Conservation (phyloP, 2,113 vertebrate species). For the Ictalurus punctatus region DNA sequence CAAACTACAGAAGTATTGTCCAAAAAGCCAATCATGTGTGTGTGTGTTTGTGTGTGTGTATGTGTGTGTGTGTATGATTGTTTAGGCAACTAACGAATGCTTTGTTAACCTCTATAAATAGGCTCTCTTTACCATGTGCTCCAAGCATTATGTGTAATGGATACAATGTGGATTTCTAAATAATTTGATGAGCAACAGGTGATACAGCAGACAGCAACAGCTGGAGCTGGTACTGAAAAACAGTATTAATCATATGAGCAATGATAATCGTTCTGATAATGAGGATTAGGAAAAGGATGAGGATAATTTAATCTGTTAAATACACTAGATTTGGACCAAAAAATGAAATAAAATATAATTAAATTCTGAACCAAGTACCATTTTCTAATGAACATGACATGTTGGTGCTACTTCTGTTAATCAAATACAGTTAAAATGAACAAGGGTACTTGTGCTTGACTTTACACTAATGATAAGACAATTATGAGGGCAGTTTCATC, state of each 20-base stretch:
- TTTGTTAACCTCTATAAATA: conserved; percentile 29
- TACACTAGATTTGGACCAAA: conserved; percentile 7
- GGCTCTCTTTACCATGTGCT: conserved; percentile 29
- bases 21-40: neutral
- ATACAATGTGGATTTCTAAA: conserved; percentile 36
- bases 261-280: conserved; percentile 25
- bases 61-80: neutral
- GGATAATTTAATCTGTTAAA: conserved; percentile 37
- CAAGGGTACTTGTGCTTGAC: conserved; percentile 34
- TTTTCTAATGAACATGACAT: neutral
- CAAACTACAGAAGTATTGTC: neutral
- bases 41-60: conserved; percentile 1
- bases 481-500: conserved; percentile 11
- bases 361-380: neutral
- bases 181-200: conserved; percentile 51
- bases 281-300: conserved; percentile 11
- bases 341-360: conserved; percentile 16
- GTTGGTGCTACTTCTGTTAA: conserved; percentile 2
- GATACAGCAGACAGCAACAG: conserved; percentile 39
- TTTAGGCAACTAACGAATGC: conserved; percentile 18
- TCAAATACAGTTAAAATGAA: conserved; percentile 32
- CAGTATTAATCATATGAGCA: conserved; percentile 17
- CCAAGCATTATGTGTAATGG: conserved; percentile 33
- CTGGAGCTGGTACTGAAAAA: conserved; percentile 36
- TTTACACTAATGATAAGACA: conserved; percentile 32